phyloP scores from a whole-genome alignment of 2,113 vertebrate genomes.

The Rhombomys opimus region DNA sequence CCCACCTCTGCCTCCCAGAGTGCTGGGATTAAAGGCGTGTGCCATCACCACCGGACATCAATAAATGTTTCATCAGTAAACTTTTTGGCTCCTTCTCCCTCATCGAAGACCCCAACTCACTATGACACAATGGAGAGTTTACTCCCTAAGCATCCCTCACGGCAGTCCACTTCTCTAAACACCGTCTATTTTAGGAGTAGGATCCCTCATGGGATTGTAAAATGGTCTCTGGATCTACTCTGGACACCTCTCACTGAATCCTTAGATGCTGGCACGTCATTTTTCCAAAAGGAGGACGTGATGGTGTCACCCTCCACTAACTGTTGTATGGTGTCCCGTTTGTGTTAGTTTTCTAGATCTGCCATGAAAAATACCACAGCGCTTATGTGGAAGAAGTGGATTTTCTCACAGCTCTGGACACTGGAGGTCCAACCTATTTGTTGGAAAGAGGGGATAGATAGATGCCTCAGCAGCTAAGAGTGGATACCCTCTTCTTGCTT shows the following conservation, averaged over 20 bases:
- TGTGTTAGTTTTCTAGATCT: background rate
- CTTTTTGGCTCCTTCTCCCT: background rate
- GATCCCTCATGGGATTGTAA: background rate
- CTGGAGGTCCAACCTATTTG: background rate
- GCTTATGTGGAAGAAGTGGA: background rate
- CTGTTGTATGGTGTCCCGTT: background rate
- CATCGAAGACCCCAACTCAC: background rate
- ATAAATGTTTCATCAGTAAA: background rate
- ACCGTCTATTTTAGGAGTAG: background rate
- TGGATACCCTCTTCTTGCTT: background rate
- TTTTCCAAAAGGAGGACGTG: background rate
- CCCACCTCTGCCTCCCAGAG: too few relatives aligned
- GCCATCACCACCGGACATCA: background rate
- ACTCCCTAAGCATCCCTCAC: background rate
- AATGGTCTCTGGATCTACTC: background rate
- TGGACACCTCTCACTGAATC: background rate
- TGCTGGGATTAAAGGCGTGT: too few relatives aligned
- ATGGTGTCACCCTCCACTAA: background rate
- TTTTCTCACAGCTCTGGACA: background rate
- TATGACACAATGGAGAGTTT: background rate
- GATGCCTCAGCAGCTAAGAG: background rate
- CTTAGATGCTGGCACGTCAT: background rate
- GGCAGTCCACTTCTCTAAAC: background rate
- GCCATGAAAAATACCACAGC: background rate
- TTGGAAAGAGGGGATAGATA: background rate